Evolutionary conservation across 2,888 invertebrate species (phyloP), one percentile per base, ranked within the genome.

Genomic region (Epistrophe grossulariae): DNA sequence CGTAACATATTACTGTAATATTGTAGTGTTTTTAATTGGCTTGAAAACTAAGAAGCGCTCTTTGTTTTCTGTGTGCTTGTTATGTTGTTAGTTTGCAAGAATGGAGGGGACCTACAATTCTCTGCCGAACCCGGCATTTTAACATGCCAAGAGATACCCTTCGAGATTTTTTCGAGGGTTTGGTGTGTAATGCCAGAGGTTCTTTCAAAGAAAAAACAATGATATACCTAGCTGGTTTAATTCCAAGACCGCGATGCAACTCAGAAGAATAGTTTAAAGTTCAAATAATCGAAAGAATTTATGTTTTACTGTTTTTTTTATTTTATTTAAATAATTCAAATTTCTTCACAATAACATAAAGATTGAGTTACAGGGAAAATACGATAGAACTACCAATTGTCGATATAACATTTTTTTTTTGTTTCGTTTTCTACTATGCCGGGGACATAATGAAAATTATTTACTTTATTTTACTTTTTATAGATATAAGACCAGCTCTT

Each of bases 291-390:
- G 2, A 55, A 40, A 48, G 19, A n/a, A 76, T 19, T 15, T 31
- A 1, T 70, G 6, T 60, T 62, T 66, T 57, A 43, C 48, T 38
- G 9, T 40, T 62, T 52, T 48, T 79, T 38, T 84, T 40, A 50
- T 77, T 81, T 72, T 73, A 76, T 77, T 85, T 77, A 78, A 85
- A 81, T 85, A 81, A 74, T 78, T 85, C 84, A 85, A 40, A 72
- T 85, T 78, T 85, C 72, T 84, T 81, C 68, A 74, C 59, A 77
- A 72, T 72, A 70, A 70, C 70, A 70, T 70, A 48, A 66, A 81
- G 57, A 81, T 70, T 81, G 45, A 60, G 38, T 73, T 73, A 78
- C 62, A 68, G 73, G 68, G 72, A 73, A 84, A 55, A 73, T 71
- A 80, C 76, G 48, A 84, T 76, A 60, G 59, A 71, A 59, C 50